phyloP scores from a whole-genome alignment of 2,797 vertebrate genomes.

The Tympanoctomys barrerae region DNA sequence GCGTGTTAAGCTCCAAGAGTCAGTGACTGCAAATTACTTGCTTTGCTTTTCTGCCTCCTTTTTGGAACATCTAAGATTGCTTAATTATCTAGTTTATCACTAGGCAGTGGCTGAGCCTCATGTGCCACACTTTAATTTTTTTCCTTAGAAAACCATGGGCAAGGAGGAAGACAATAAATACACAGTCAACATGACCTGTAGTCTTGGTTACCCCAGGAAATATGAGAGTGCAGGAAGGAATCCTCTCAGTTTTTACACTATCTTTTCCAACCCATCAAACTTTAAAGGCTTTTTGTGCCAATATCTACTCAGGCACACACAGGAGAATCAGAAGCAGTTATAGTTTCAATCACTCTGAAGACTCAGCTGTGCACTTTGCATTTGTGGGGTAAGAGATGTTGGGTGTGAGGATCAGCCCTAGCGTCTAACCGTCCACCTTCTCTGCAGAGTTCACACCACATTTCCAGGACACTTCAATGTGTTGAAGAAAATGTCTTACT shows the following conservation, averaged over 20 bases:
- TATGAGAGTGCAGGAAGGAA: not conserved
- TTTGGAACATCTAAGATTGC: not conserved
- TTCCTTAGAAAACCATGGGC: not conserved
- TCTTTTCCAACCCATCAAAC: not conserved
- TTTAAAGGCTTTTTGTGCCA: not conserved
- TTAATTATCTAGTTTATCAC: not conserved
- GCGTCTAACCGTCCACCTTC: not conserved
- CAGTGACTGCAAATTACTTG: not conserved
- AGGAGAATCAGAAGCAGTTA: not conserved
- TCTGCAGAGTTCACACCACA: not conserved
- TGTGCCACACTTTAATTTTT: not conserved
- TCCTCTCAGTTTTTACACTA: rapidly evolving
- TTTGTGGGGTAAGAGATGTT: not conserved
- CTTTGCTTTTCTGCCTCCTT: not conserved
- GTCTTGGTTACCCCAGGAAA: not conserved
- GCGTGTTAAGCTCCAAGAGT: not conserved
- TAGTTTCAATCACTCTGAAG: not conserved
- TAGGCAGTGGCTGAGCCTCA: not conserved
- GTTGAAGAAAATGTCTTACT: not conserved
- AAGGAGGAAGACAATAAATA: not conserved
- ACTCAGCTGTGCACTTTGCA: not conserved
- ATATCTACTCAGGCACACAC: not conserved
- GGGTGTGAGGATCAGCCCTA: not conserved
- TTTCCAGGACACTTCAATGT: not conserved
- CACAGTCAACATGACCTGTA: not conserved